A percentile compares a stretch with the other conserved stretches of the same genome.
phyloP scores from a whole-genome alignment of 2,888 invertebrate species.

The Himalopsyche tibetana region DNA sequence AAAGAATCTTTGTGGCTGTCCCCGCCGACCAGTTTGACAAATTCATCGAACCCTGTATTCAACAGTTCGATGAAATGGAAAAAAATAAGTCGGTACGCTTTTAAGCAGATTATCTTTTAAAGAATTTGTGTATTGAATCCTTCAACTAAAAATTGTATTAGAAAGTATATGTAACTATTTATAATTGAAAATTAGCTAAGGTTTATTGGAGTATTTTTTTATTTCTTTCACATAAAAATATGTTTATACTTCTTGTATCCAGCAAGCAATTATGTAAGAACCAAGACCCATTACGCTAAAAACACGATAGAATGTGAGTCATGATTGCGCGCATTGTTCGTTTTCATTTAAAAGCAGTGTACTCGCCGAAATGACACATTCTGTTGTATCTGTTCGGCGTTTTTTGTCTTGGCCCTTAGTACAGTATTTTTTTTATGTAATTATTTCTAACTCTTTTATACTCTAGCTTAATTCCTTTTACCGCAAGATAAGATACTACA shows the following conservation, averaged over 20 bases:
- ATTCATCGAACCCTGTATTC: not conserved
- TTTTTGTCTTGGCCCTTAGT: too few species aligned
- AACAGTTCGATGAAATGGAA: constrained; percentile 22
- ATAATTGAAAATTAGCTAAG: too few species aligned
- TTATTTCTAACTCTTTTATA: constrained; percentile 3
- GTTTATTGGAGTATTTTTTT: too few species aligned
- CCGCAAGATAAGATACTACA: constrained; percentile 33
- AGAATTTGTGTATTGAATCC: constrained; percentile 3
- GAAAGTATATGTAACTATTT: constrained; percentile 8
- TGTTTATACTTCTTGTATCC: too few species aligned
- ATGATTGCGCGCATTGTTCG: too few species aligned
- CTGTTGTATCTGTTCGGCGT: too few species aligned
- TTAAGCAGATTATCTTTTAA: constrained; percentile 12
- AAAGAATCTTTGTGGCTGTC: constrained; percentile 23
- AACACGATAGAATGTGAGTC: too few species aligned
- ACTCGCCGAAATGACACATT: too few species aligned
- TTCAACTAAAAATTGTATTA: constrained; percentile 5
- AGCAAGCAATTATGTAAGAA: too few species aligned
- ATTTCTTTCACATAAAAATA: too few species aligned
- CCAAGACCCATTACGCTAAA: too few species aligned
- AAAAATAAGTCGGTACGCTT: constrained; percentile 37
- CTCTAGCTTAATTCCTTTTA: constrained; percentile 3
- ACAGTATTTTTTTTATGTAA: not conserved
- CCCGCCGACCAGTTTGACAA: constrained; percentile 27
- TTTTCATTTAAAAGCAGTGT: too few species aligned